phyloP scores from a whole-genome alignment of 1,140 invertebrate species.

The Homarus americanus region DNA sequence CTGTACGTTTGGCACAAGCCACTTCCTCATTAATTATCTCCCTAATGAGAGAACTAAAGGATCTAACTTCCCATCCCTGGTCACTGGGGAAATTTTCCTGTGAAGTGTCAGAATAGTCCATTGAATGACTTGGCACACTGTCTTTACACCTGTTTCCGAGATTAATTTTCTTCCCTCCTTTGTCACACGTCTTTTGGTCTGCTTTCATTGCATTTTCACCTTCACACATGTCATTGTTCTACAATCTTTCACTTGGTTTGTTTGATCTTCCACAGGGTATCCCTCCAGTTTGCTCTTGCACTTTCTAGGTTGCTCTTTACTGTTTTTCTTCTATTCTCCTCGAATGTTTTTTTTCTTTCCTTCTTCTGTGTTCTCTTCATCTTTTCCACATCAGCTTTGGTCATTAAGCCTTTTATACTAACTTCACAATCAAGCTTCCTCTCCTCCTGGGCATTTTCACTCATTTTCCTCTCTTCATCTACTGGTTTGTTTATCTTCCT shows the following conservation, averaged over 20 bases:
- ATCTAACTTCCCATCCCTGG: no score
- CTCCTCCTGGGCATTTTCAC: no score
- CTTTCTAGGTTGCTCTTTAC: background rate
- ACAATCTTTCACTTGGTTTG: background rate
- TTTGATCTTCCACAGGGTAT: background rate
- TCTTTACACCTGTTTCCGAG: background rate
- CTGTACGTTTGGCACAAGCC: background rate
- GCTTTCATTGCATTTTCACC: background rate
- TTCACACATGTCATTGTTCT: background rate
- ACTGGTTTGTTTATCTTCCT: no score
- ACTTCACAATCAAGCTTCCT: no score
- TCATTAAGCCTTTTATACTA: no score
- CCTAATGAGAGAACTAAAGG: no score
- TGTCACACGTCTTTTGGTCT: background rate
- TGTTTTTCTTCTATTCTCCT: no score
- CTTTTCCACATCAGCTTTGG: no score
- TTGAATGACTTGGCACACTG: background rate
- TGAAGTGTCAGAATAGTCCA: background rate
- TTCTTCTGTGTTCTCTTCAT: no score
- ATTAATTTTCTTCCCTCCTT: background rate
- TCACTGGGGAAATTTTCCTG: background rate
- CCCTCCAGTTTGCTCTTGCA: background rate
- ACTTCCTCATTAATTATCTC: background rate
- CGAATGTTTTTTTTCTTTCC: no score
- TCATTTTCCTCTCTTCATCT: no score